Evolutionary conservation across 2,888 invertebrate genomes (phyloP), one percentile per base, ranked within the genome.

Genomic region (Globia sparganii): DNA sequence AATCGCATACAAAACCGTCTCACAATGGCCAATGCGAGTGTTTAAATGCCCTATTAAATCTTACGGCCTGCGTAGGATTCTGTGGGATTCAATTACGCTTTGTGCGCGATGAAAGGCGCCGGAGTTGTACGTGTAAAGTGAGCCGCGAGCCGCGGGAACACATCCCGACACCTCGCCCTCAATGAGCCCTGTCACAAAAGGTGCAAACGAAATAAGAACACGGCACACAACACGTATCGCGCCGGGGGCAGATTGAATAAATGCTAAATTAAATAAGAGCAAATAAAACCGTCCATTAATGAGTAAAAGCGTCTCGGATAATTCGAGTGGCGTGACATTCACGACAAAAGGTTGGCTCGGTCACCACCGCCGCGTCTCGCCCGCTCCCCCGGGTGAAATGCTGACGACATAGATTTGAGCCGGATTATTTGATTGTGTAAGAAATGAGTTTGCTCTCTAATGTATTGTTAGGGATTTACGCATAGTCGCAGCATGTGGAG

Each of bases 1-100:
- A 95, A 96, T 96, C 94, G 95, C 93, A 94, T 94, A 95, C 96
- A 95, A 95, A 95, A 94, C 95, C 94, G 91, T 92, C 93, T 94
- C 93, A 96, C 96, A 96, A 96, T 96, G 93, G 95, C 96, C 96
- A 96, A 96, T 96, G 96, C 95, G 95, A 96, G 94, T 95, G 95
- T 96, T 96, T 96, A 96, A 96, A 96, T 96, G 94, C 96, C 96
- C 96, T 96, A 96, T 96, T 96, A 96, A 96, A 96, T 95, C 95
- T 96, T 96, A 94, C 94, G 92, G 94, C 91, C 94, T 95, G 94
- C 96, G 95, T 96, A 96, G 96, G 96, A 95, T 96, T 96, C 95
- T 95, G 96, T 94, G 94, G 96, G 96, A 96, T 96, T 96, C 96
- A 96, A 96, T 96, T 96, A 96, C 96, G 95, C 95, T 96, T 96